Conservation (phyloP, 2,888 invertebrate species). For the Clunio marinus region DNA sequence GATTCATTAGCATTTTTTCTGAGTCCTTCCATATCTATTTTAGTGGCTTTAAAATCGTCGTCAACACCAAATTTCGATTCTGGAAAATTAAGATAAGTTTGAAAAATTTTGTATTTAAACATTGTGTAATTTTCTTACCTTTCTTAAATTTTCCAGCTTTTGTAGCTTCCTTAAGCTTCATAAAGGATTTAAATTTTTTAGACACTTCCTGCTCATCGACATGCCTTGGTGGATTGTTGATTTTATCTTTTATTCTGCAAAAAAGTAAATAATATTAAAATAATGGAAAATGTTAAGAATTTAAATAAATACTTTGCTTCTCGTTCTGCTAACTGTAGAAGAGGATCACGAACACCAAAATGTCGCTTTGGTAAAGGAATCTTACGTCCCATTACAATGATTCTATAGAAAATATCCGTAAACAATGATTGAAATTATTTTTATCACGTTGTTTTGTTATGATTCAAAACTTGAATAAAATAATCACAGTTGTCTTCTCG, state of each 20-base stretch:
- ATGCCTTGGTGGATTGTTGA: conserved; percentile 69
- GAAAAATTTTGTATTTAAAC: too few relatives aligned
- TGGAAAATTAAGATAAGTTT: too few relatives aligned
- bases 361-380: conserved; percentile 49
- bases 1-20: conserved; percentile 54
- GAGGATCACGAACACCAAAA: conserved; percentile 70
- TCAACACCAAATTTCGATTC: not conserved
- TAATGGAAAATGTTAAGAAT: not conserved
- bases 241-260: conserved; percentile 64
- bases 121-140: conserved; percentile 40
- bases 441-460: conserved; percentile 2
- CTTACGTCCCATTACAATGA: conserved; percentile 1
- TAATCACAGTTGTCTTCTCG: too few relatives aligned
- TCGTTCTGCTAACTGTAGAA: conserved; percentile 63
- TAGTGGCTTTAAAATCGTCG: conserved; percentile 21
- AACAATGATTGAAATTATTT: not conserved
- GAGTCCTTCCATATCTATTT: conserved; percentile 28
- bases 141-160: conserved; percentile 46
- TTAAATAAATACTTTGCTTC: conserved; percentile 56
- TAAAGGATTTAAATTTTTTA: conserved; percentile 62
- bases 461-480: too few relatives aligned
- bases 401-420: not conserved
- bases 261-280: conserved; percentile 2
- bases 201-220: conserved; percentile 70
- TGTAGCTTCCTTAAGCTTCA: conserved; percentile 56